These are phyloP conservation scores for Adineta ricciae DNA, from an alignment of 2,888 invertebrate species.

Conservation along the genomic window DNA sequence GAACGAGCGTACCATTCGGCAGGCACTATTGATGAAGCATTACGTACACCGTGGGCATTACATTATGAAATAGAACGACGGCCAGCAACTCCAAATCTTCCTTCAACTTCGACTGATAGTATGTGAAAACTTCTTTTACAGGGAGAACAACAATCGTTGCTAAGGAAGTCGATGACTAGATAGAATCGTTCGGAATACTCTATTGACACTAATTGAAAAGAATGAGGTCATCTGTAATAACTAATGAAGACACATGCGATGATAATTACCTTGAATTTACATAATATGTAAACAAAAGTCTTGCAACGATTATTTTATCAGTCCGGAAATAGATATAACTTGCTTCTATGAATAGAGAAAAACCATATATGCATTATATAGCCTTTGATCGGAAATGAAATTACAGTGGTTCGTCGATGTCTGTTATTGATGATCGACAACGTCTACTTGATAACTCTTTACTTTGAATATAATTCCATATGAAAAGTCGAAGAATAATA, in stretches of 20 bases:
- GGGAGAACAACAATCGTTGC: not conserved
- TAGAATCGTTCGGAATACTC: too few relatives aligned
- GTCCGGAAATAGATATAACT: not conserved
- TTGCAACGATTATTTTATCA: not conserved
- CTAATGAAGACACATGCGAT: not conserved
- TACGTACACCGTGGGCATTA: constrained; percentile 6
- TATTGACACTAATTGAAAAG: too few relatives aligned
- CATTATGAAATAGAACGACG: not conserved
- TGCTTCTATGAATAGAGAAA: not conserved
- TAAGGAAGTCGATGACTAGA: not conserved
- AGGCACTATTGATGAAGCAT: not conserved
- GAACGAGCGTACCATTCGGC: not conserved
- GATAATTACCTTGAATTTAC: not conserved
- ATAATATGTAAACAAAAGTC: not conserved
- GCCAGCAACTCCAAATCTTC: not conserved
- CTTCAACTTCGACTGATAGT: not conserved
- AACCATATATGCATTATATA: not conserved
- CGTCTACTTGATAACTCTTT: not conserved
- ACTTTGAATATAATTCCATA: not conserved
- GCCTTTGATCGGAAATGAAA: not conserved
- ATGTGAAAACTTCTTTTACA: not conserved
- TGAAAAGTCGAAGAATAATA: not conserved
- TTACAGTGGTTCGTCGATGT: not conserved
- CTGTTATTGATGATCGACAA: not conserved
- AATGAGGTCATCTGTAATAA: too few relatives aligned